Evolutionary conservation across 2,113 vertebrate genomes (phyloP), one percentile per base, ranked within the genome.

Genomic region (Pteronura brasiliensis): DNA sequence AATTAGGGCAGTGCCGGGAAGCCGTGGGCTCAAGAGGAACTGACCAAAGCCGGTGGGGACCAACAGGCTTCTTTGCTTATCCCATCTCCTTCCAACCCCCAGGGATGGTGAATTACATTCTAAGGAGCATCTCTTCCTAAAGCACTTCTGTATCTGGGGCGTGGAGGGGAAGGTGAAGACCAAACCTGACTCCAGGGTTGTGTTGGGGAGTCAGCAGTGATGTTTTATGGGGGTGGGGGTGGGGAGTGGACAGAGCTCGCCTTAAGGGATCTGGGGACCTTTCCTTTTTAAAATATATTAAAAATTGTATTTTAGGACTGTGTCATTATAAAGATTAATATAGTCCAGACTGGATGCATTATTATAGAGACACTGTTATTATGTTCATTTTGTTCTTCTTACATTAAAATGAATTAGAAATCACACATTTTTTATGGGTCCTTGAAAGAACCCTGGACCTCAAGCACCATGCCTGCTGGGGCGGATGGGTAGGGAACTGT

Each of bases 321-420:
- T 21, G 18, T 63, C 63, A 44, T 55, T 72, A 72, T 27, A 57
- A 92, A 96, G 49, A 89, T 77, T 18, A 93, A 80, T 61, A 31
- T 88, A 52, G 87, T 65, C 52, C 17, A 94, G 34, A 5, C 7
- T 76, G 34, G 31, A 59, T 61, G 85, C n/a, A 59, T n/a, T 84
- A 74, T 23, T 88, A 42, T 27, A 29, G 29, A 55, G 23, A 44
- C 42, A 34, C 57, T 27, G 71, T 36, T 87, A 84, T 29, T 65
- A 23, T n/a, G 36, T 59, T 71, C 15, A 61, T 77, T 79, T 84
- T 72, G 72, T 77, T 87, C 63, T 71, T 89, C 36, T 87, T 27
- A 67, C 55, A 61, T 23, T 65, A 93, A 83, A 44, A 76, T 67
- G 74, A 84, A 47, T 71, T 81, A 97, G 55, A 88, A 90, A 88